Percentiles rank a stretch among this genome's conserved stretches.
Conservation (phyloP, 2,888 invertebrate genomes). For the Hydrotaea cyrtoneurina region DNA sequence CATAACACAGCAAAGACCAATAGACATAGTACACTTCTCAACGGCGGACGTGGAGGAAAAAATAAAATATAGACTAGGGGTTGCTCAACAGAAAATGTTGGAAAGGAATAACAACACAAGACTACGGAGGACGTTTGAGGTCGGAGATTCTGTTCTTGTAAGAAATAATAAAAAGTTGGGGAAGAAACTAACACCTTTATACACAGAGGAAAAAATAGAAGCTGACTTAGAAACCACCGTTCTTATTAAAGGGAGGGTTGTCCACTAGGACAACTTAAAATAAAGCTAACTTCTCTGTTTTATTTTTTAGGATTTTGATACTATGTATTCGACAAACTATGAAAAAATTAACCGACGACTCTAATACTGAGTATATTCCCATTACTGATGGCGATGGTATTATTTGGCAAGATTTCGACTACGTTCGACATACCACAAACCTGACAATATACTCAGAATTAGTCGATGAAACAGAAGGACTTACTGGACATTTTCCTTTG, state of each 20-base stretch:
- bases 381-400: slow-evolving; percentile 44
- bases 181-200: slow-evolving; percentile 34
- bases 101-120: slow-evolving; percentile 6
- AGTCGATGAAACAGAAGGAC: slow-evolving; percentile 28
- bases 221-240: slow-evolving; percentile 15
- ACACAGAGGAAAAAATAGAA: slow-evolving; percentile 16
- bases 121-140: slow-evolving; percentile 30
- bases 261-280: neutral
- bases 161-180: slow-evolving; percentile 38
- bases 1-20: slow-evolving; percentile 49
- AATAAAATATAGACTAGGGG: slow-evolving; percentile 1
- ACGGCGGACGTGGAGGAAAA: neutral
- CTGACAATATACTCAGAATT: neutral
- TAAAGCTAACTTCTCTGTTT: neutral
- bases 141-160: slow-evolving; percentile 14
- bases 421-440: slow-evolving; percentile 34
- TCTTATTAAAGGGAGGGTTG: slow-evolving; percentile 10
- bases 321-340: neutral
- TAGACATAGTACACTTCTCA: slow-evolving; percentile 16
- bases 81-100: neutral
- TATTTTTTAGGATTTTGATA: neutral
- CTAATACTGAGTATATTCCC: slow-evolving; percentile 43
- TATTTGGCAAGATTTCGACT: slow-evolving; percentile 38
- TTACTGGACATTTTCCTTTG: slow-evolving; percentile 31
- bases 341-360: slow-evolving; percentile 46